A percentile compares a stretch with the other conserved stretches of the same genome.
phyloP scores from a whole-genome alignment of 2,113 vertebrate genomes.

The Chiloscyllium plagiosum region DNA sequence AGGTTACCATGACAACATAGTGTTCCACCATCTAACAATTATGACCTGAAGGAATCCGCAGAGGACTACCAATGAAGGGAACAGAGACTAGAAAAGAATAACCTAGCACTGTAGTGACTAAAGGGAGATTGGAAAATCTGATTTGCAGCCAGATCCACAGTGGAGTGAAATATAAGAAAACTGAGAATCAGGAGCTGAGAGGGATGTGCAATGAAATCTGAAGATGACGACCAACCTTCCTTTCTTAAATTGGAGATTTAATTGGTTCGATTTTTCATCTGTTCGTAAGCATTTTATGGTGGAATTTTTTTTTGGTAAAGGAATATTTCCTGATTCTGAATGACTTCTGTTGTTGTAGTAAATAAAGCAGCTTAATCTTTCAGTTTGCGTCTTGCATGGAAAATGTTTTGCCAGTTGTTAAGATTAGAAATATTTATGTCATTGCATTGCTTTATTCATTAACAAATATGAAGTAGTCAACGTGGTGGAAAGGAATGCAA shows the following conservation, averaged over 20 bases:
- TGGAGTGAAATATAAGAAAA: not conserved
- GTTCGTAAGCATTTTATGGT: not conserved
- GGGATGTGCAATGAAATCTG: not conserved
- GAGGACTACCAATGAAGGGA: not conserved
- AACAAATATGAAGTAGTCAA: not conserved
- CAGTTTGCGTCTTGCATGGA: not conserved
- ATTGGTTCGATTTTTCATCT: not conserved
- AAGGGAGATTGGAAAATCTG: not conserved
- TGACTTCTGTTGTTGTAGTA: not conserved
- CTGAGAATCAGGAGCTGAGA: not conserved
- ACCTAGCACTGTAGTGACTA: not conserved
- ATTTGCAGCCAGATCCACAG: not conserved
- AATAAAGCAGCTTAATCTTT: not conserved
- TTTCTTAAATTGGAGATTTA: not conserved
- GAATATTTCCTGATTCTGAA: not conserved
- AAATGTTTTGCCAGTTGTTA: not conserved
- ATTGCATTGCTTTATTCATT: not conserved
- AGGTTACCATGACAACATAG: not conserved
- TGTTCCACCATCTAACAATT: conserved; percentile 30
- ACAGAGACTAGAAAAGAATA: no score
- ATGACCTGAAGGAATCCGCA: not conserved
- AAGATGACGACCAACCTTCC: not conserved
- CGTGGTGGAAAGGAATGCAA: not conserved
- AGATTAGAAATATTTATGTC: not conserved
- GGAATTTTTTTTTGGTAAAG: not conserved